Evolutionary conservation across 2,113 vertebrate species (phyloP).

Genomic region (Cyanocitta stelleri): DNA sequence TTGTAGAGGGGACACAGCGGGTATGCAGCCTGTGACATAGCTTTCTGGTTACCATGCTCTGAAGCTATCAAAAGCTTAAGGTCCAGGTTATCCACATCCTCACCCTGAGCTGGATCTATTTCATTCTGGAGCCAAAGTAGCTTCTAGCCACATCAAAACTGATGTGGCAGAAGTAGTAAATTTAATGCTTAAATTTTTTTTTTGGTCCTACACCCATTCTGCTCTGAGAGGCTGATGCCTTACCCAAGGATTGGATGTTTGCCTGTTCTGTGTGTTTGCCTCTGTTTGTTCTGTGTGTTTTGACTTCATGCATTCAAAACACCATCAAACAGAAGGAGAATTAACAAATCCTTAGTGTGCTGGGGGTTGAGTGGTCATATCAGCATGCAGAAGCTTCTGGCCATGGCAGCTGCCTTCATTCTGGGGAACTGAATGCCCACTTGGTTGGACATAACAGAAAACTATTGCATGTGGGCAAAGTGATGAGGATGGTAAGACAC

Average conservation of each 20-base stretch:
- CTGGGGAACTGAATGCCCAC: neutral
- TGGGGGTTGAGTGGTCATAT: fast-evolving
- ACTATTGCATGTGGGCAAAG: neutral
- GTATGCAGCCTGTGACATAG: neutral
- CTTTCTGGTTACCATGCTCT: neutral
- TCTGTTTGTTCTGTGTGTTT: neutral
- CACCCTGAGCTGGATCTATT: neutral
- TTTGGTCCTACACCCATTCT: neutral
- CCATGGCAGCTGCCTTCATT: neutral
- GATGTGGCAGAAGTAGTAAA: neutral
- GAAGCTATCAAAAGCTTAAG: neutral
- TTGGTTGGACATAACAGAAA: neutral
- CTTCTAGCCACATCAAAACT: neutral
- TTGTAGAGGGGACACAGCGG: neutral
- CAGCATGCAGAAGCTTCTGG: neutral
- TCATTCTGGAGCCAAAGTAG: neutral
- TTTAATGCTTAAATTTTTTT: neutral
- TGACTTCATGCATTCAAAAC: neutral
- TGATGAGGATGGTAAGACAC: neutral
- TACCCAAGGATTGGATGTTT: neutral
- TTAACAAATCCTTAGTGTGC: neutral
- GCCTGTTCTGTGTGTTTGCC: neutral
- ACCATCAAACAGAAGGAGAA: neutral
- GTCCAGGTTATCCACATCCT: neutral
- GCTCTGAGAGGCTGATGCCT: neutral